These are phyloP conservation scores for Eupithecia insigniata DNA, from an alignment of 2,888 invertebrate genomes.

Conservation along the genomic window DNA sequence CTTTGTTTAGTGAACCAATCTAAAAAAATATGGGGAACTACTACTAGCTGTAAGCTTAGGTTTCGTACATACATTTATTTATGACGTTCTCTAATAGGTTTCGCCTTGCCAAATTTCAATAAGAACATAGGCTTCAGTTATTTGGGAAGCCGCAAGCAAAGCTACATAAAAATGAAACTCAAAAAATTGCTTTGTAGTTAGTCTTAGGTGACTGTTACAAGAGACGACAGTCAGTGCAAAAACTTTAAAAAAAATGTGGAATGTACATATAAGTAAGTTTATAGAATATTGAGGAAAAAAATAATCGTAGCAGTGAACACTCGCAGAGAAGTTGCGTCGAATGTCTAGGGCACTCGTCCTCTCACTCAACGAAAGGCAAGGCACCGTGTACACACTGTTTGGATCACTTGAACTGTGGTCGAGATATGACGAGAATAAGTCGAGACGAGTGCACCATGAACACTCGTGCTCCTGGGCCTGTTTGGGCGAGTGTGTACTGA, in stretches of 20 bases:
- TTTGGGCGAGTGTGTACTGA: background rate
- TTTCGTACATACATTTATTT: background rate
- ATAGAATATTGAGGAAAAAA: background rate
- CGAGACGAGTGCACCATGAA: background rate
- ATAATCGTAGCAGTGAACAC: background rate
- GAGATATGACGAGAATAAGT: background rate
- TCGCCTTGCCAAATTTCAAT: background rate
- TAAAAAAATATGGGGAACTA: background rate
- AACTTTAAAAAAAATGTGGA: too few relatives aligned
- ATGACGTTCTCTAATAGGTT: background rate
- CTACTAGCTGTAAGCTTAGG: background rate
- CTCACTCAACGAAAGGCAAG: background rate
- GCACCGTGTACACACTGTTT: background rate
- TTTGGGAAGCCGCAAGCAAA: background rate
- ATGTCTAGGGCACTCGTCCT: background rate
- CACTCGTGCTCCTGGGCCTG: background rate
- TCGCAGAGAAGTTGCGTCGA: background rate
- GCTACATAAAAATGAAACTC: too few relatives aligned
- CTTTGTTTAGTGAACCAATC: background rate
- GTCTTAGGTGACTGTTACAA: background rate
- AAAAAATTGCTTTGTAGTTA: background rate
- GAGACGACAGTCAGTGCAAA: too few relatives aligned
- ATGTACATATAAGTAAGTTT: too few relatives aligned
- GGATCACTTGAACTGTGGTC: background rate
- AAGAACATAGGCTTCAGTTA: background rate